Evolutionary conservation across 1,140 invertebrate species (phyloP), one percentile per base, ranked within the genome.

Genomic region (Pseudomyrmex flavicornis): DNA sequence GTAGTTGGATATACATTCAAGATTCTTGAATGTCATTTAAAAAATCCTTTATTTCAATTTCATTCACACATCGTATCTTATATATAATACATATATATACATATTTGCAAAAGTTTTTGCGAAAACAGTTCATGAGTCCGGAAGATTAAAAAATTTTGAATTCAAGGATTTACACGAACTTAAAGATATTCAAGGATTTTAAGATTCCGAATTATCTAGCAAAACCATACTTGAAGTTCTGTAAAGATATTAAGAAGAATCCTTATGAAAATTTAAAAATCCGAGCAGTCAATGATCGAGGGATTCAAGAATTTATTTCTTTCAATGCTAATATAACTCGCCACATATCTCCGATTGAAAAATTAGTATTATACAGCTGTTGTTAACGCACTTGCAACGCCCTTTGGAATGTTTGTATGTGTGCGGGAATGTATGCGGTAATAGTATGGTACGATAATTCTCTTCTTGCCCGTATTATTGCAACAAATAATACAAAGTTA

Each of bases 391-490:
- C 8, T 35, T 65, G 35, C 44, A 46, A 46, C 8, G 52, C 63
- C 50, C 26, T 68, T 50, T 68, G 56, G 62, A 54, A 69, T 17
- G 52, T 59, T 84, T 85, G 35, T 54, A 80, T 83, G 66, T 85
- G 63, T 88, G 89, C 89, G 75, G 82, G 82, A 77, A 90, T 85
- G 87, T 88, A 91, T 91, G 87, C 82, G 85, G 77, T 82, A 89
- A 85, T 86, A 82, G 58, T 85, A 77, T 88, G 82, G 84, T 89
- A 80, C 80, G 82, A 90, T 74, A 85, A 85, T 83, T 79, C 59
- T 84, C 61, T 82, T 84, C 59, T 90, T 88, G 80, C 85, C 86
- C 85, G 61, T 88, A 87, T 46, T 85, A 62, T 59, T 83, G 84
- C 66, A 77, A 84, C 84, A 85, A 62, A 80, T 82, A 68, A 91